Percentiles rank a stretch among this genome's conserved stretches.
phyloP scores from a whole-genome alignment of 2,113 vertebrate genomes.

The Butorides virescens region DNA sequence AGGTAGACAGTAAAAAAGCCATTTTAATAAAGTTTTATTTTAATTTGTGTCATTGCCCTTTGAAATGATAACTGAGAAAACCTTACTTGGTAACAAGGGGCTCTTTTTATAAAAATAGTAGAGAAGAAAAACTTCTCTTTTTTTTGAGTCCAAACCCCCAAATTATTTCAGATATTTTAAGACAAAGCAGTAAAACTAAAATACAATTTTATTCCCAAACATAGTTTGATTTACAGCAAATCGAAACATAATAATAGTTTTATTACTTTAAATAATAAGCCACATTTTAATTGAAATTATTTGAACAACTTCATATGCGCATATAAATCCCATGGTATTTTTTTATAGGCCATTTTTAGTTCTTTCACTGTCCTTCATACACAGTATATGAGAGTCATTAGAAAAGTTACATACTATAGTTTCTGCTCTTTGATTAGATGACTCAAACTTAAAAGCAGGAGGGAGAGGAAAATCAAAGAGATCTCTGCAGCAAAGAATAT shows the following conservation, averaged over 20 bases:
- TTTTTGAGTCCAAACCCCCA: not conserved
- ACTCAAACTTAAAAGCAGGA: not conserved
- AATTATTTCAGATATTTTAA: not conserved
- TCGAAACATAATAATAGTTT: not conserved
- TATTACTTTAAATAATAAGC: slow-evolving; percentile 53
- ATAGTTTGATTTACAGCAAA: slow-evolving; percentile 1
- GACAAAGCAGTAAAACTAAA: not conserved
- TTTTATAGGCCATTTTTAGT: not conserved
- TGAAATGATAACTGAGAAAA: not conserved
- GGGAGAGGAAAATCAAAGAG: not conserved
- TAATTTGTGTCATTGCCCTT: not conserved
- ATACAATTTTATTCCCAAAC: not conserved
- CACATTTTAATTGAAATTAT: not conserved
- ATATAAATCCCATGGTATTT: not conserved
- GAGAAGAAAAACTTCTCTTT: not conserved
- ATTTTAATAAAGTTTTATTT: not conserved
- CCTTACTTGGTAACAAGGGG: not conserved
- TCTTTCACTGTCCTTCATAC: not conserved
- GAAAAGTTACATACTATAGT: not conserved
- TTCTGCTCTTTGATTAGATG: not conserved
- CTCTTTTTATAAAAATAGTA: not conserved
- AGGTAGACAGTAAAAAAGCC: not conserved
- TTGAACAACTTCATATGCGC: not conserved
- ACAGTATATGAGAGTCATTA: not conserved
- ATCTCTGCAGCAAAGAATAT: not conserved